A percentile compares a stretch with the other conserved stretches of the same genome.
phyloP scores from a whole-genome alignment of 2,888 invertebrate genomes.

The Raillietiella orientalis region DNA sequence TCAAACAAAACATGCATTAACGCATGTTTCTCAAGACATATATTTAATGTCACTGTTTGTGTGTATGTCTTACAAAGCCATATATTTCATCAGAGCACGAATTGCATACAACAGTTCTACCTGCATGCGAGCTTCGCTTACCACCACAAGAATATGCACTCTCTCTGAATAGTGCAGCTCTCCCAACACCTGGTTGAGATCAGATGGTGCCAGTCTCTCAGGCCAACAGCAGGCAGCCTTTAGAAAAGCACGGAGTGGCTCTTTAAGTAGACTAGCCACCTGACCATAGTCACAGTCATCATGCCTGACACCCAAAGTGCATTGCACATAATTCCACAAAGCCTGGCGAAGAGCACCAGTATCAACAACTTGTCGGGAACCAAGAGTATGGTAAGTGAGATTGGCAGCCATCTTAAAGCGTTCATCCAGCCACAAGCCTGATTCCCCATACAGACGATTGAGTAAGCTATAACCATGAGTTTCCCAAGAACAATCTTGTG shows the following conservation, averaged over 20 bases:
- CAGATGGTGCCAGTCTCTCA: constrained; percentile 40
- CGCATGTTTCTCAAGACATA: too few species aligned
- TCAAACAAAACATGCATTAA: too few species aligned
- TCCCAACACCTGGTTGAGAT: constrained; percentile 41
- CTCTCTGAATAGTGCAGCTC: constrained; percentile 62
- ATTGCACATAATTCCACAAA: constrained; percentile 71
- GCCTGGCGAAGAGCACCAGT: constrained; percentile 50
- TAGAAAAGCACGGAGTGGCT: constrained; percentile 45
- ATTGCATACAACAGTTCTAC: constrained; percentile 52
- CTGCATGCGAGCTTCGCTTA: constrained; percentile 53
- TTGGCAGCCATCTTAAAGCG: constrained; percentile 54
- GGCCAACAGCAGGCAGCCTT: constrained; percentile 59
- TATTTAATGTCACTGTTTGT: too few species aligned
- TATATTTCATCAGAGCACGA: constrained; percentile 43
- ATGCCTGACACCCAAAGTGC: constrained; percentile 47
- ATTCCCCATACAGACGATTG: constrained; percentile 46
- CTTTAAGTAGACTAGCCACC: constrained; percentile 44
- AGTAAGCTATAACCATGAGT: constrained; percentile 62
- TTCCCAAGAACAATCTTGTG: constrained; percentile 44
- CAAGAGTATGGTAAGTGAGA: constrained; percentile 59
- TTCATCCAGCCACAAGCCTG: constrained; percentile 43
- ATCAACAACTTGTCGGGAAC: constrained; percentile 42
- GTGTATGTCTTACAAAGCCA: too few species aligned
- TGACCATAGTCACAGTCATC: constrained; percentile 68
- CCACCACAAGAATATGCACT: constrained; percentile 57